These are phyloP conservation scores for Tragelaphus imberbis DNA, from an alignment of 2,113 vertebrate species.

Conservation along the genomic window DNA sequence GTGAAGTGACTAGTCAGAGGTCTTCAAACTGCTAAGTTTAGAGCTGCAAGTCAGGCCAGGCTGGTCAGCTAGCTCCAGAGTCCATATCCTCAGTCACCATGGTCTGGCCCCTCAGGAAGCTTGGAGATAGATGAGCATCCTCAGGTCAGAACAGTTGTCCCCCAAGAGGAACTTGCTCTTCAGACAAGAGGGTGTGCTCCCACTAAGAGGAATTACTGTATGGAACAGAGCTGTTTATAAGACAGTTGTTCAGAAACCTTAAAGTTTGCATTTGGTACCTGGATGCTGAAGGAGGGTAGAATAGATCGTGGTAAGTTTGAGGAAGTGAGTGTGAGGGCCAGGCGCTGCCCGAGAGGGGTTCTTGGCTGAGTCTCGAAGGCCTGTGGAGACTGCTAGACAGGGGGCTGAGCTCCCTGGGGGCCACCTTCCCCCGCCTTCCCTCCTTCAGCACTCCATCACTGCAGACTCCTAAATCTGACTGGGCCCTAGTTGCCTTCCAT, in stretches of 20 bases:
- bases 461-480: background rate
- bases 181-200: background rate
- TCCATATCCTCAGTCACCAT: background rate
- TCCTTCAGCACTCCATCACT: background rate
- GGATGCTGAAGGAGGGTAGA: background rate
- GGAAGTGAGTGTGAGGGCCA: background rate
- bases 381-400: background rate
- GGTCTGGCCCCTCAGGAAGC: background rate
- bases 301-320: background rate
- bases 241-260: background rate
- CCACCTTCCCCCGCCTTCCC: background rate
- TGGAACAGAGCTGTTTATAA: background rate
- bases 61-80: background rate
- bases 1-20: background rate
- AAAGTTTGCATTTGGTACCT: background rate
- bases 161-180: background rate
- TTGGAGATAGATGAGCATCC: background rate
- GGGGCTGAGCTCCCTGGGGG: background rate
- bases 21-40: background rate
- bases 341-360: background rate
- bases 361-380: background rate
- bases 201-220: background rate
- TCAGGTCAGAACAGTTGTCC: background rate
- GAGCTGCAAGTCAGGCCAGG: background rate
- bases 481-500: background rate